A percentile compares a stretch with the other conserved stretches of the same genome.
These are phyloP conservation scores for Chelon labrosus DNA, from an alignment of 2,797 vertebrate species.

Conservation along the genomic window DNA sequence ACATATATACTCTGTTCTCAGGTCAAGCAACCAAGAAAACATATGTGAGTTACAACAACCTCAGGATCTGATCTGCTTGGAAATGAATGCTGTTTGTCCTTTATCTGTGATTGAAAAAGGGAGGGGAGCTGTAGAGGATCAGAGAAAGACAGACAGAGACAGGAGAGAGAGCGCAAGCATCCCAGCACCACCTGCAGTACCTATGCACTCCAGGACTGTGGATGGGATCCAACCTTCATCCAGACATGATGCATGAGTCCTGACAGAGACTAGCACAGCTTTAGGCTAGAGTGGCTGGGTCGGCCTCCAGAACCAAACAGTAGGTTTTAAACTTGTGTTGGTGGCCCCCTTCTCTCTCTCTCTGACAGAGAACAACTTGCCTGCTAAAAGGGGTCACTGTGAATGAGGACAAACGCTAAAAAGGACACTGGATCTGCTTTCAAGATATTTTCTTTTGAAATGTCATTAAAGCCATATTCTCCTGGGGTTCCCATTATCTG, in stretches of 20 bases:
- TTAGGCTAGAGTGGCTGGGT: constrained; percentile 51
- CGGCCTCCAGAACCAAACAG: constrained; percentile 49
- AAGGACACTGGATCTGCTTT: constrained; percentile 68
- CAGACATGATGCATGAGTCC: constrained; percentile 70
- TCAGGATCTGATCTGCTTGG: constrained; percentile 82
- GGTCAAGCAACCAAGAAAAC: constrained; percentile 86
- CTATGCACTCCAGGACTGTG: constrained; percentile 76
- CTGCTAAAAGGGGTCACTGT: constrained; percentile 67
- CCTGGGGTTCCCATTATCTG: constrained; percentile 76
- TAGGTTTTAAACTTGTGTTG: constrained; percentile 57
- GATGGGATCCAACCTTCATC: constrained; percentile 72
- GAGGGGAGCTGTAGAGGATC: constrained; percentile 38
- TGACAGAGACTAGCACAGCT: constrained; percentile 62
- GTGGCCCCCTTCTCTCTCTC: constrained; percentile 49
- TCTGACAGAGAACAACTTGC: constrained; percentile 60
- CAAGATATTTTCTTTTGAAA: constrained; percentile 73
- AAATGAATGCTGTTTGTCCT: constrained; percentile 59
- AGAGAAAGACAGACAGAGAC: constrained; percentile 37
- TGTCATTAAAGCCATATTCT: constrained; percentile 85
- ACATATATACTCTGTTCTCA: constrained; percentile 49
- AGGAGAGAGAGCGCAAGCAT: constrained; percentile 50
- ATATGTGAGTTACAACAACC: constrained; percentile 86
- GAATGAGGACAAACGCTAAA: constrained; percentile 43
- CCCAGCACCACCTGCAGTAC: constrained; percentile 73
- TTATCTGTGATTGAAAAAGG: constrained; percentile 62